Percentiles rank a stretch among this genome's conserved stretches.
phyloP scores from a whole-genome alignment of 2,113 vertebrate species.

The Daboia siamensis region DNA sequence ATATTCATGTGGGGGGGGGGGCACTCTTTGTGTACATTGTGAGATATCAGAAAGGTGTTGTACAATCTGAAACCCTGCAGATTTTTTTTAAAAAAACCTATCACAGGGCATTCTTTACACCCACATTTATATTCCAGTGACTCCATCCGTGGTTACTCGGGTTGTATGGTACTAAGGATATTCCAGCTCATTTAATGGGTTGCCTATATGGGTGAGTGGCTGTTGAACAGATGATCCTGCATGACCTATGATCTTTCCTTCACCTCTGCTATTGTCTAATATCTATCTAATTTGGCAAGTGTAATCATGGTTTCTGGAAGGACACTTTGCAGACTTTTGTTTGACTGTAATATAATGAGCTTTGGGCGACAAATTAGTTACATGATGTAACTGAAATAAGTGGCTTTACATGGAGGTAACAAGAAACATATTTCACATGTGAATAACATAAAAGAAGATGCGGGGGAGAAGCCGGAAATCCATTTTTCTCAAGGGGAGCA shows the following conservation, averaged over 20 bases:
- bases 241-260: neutral
- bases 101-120: neutral
- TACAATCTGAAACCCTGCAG: neutral
- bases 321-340: neutral
- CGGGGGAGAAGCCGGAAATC: neutral
- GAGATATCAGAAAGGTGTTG: neutral
- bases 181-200: neutral
- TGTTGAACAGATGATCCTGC: neutral
- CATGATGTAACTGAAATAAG: neutral
- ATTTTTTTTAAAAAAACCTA: neutral
- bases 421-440: neutral
- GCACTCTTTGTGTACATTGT: neutral
- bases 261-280: neutral
- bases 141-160: neutral
- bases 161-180: neutral
- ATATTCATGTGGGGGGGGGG: neutral
- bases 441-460: neutral
- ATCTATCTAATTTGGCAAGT: neutral
- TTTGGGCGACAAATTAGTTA: neutral
- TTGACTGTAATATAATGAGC: neutral
- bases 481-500: slow-evolving; percentile 2
- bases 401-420: neutral
- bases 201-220: neutral
- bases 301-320: slow-evolving; percentile 1
- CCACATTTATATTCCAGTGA: neutral